Evolutionary conservation across 2,113 vertebrate species (phyloP).

Genomic region (Archocentrus centrarchus): DNA sequence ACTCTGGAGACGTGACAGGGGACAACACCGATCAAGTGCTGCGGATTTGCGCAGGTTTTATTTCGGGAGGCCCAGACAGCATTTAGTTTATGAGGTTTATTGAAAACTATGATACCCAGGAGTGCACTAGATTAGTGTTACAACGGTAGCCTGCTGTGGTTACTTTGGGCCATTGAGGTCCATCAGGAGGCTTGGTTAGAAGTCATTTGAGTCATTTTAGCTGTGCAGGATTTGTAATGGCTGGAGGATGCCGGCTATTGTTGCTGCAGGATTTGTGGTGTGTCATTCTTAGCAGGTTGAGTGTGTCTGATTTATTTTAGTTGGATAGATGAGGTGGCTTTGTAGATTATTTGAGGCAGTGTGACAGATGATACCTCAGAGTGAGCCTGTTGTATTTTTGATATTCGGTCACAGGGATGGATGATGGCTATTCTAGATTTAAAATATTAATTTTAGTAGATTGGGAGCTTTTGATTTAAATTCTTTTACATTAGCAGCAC

Average conservation of each 20-base stretch:
- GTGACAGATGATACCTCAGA: constrained; percentile 13
- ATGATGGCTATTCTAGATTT: not conserved
- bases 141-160: not conserved
- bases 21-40: constrained; percentile 32
- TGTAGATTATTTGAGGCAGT: constrained; percentile 19
- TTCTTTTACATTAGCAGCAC: not conserved
- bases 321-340: constrained; percentile 5
- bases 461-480: not conserved
- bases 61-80: not conserved
- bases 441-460: not conserved
- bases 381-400: not conserved
- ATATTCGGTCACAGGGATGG: constrained; percentile 4
- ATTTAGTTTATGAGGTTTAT: constrained; percentile 30
- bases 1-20: not conserved
- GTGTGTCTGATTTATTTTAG: constrained; percentile 27
- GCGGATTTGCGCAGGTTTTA: constrained; percentile 18
- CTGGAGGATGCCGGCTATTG: constrained; percentile 18
- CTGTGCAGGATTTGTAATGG: not conserved
- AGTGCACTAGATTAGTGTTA: constrained; percentile 14
- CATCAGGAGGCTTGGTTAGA: not conserved
- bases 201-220: not conserved
- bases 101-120: not conserved
- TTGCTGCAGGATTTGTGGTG: constrained; percentile 10
- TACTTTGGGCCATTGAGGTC: not conserved
- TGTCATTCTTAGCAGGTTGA: constrained; percentile 15